phyloP scores from a whole-genome alignment of 2,797 vertebrate species.

The Loris lydekkerianus region DNA sequence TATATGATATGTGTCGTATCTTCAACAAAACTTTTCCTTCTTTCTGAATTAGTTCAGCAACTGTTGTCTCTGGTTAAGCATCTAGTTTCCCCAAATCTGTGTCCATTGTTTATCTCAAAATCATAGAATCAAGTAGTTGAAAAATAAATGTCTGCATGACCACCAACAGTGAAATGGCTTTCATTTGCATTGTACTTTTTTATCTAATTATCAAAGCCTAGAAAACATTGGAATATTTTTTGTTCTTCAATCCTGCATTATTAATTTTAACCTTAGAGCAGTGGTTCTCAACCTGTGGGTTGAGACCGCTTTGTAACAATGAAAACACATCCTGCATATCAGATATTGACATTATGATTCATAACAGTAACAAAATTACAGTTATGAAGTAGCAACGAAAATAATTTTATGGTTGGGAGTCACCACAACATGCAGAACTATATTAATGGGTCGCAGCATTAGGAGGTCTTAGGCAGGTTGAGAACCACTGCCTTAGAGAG shows the following conservation, averaged over 20 bases:
- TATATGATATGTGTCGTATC: too few species aligned
- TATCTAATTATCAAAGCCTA: background rate
- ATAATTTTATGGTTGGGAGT: too few species aligned
- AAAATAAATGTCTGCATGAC: background rate
- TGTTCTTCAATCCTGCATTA: background rate
- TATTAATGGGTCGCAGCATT: too few species aligned
- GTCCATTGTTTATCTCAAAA: background rate
- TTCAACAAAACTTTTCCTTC: background rate
- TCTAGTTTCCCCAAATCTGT: background rate
- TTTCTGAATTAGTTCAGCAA: background rate
- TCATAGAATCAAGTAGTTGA: background rate
- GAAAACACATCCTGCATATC: too few species aligned
- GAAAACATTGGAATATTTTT: background rate
- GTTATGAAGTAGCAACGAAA: too few species aligned
- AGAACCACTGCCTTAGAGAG: background rate
- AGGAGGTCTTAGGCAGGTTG: too few species aligned
- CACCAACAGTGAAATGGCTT: background rate
- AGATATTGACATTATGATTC: too few species aligned
- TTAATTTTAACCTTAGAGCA: constrained; percentile 29
- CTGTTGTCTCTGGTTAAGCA: background rate
- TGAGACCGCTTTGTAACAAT: too few species aligned
- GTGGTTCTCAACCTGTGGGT: too few species aligned
- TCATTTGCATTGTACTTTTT: background rate
- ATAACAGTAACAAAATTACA: too few species aligned
- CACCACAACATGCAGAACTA: too few species aligned